phyloP scores from a whole-genome alignment of 2,888 invertebrate genomes.

The Ectemnius lituratus region DNA sequence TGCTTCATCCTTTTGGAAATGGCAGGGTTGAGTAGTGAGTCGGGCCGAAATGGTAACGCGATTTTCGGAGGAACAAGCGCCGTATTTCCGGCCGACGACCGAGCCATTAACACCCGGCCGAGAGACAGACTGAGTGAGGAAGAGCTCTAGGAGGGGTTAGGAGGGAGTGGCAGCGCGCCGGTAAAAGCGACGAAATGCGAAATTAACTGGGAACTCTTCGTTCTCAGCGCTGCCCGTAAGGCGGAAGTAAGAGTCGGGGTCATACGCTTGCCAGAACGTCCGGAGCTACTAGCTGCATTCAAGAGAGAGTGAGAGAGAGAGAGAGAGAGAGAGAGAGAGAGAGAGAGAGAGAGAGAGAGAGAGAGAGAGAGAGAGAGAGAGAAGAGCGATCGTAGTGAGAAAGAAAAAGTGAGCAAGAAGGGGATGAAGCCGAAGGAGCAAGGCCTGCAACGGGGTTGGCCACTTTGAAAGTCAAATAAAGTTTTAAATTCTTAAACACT shows the following conservation, averaged over 20 bases:
- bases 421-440: slow-evolving; percentile 14
- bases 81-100: background rate
- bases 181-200: slow-evolving; percentile 61
- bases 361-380: background rate
- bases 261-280: slow-evolving; percentile 31
- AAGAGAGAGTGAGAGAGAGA: background rate
- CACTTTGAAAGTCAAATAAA: slow-evolving; percentile 73
- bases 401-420: too few relatives aligned
- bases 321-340: background rate
- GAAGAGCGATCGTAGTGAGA: slow-evolving; percentile 1
- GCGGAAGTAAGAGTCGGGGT: slow-evolving; percentile 43
- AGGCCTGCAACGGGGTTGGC: slow-evolving; percentile 23
- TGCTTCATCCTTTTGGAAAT: too few relatives aligned
- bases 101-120: slow-evolving; percentile 37
- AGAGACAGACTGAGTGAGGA: background rate
- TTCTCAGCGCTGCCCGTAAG: slow-evolving; percentile 38
- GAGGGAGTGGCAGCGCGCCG: slow-evolving; percentile 30
- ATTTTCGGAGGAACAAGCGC: slow-evolving; percentile 16
- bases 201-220: slow-evolving; percentile 57
- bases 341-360: too few relatives aligned
- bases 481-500: slow-evolving; percentile 73
- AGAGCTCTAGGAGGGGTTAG: background rate
- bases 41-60: slow-evolving; percentile 4
- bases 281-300: slow-evolving; percentile 3
- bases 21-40: background rate